Evolutionary conservation across 2,888 invertebrate species (phyloP).

Genomic region (Limenitis camilla): DNA sequence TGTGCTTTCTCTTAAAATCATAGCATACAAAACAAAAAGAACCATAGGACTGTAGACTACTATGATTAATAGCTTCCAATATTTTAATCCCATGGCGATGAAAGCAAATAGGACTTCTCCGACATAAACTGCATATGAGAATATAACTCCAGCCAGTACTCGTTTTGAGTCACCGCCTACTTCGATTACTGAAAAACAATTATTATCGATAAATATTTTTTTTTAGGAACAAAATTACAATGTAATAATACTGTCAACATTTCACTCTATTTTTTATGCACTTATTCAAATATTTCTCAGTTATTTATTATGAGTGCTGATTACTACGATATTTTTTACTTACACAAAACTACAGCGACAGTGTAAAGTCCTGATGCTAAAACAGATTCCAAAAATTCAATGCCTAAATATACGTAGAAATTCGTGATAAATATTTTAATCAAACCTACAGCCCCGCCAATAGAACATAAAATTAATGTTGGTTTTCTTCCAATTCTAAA

Average conservation of each 20-base stretch:
- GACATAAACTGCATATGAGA: constrained; percentile 50
- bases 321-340: constrained; percentile 25
- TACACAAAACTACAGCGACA: constrained; percentile 52
- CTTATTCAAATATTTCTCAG: too few species aligned
- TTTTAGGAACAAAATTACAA: too few species aligned
- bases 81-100: constrained; percentile 46
- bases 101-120: constrained; percentile 54
- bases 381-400: constrained; percentile 55
- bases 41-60: constrained; percentile 46
- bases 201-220: neutral
- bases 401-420: constrained; percentile 42
- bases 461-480: constrained; percentile 46
- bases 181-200: constrained; percentile 49
- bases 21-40: constrained; percentile 39
- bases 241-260: too few species aligned
- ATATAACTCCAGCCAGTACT: constrained; percentile 50
- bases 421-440: constrained; percentile 46
- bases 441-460: constrained; percentile 48
- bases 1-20: constrained; percentile 48
- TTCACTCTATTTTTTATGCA: too few species aligned
- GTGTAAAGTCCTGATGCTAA: constrained; percentile 55
- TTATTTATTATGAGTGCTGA: too few species aligned
- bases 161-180: constrained; percentile 54
- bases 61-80: constrained; percentile 52
- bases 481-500: constrained; percentile 58